A percentile compares a stretch with the other conserved stretches of the same genome.
Evolutionary conservation across 2,797 vertebrate genomes (phyloP).

Genomic region (Schizothorax lantsangensis): DNA sequence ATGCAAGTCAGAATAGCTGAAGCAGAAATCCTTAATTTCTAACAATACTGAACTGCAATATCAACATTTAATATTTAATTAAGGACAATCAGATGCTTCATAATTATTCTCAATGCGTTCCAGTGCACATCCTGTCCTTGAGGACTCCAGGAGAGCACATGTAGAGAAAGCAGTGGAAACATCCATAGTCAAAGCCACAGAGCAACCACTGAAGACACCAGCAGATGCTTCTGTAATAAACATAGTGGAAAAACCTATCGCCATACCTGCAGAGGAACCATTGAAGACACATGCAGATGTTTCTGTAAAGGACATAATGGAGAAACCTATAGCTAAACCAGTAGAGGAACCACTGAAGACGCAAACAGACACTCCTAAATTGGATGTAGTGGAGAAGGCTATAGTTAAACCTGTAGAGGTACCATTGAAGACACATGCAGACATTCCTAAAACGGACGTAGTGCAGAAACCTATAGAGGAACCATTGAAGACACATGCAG

Average conservation of each 20-base stretch:
- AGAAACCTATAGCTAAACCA: not conserved
- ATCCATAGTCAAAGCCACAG: not conserved
- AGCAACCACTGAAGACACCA: not conserved
- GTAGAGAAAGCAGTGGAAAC: not conserved
- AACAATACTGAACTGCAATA: not conserved
- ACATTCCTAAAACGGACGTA: not conserved
- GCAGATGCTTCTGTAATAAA: not conserved
- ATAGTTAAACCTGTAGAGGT: not conserved
- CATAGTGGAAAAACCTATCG: not conserved
- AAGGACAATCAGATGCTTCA: conserved; percentile 27
- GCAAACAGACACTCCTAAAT: not conserved
- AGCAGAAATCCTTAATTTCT: not conserved
- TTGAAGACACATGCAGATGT: not conserved
- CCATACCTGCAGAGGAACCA: not conserved
- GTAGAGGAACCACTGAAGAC: not conserved
- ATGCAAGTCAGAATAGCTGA: not conserved
- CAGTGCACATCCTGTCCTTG: conserved; percentile 54
- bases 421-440: not conserved
- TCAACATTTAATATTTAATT: not conserved
- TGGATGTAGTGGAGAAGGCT: not conserved
- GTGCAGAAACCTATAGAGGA: not conserved
- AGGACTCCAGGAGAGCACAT: conserved; percentile 33
- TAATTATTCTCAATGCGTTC: conserved; percentile 47
- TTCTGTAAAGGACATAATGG: not conserved
- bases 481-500: conserved; percentile 1